phyloP scores from a whole-genome alignment of 2,113 vertebrate genomes.

The Paradoxurus hermaphroditus region DNA sequence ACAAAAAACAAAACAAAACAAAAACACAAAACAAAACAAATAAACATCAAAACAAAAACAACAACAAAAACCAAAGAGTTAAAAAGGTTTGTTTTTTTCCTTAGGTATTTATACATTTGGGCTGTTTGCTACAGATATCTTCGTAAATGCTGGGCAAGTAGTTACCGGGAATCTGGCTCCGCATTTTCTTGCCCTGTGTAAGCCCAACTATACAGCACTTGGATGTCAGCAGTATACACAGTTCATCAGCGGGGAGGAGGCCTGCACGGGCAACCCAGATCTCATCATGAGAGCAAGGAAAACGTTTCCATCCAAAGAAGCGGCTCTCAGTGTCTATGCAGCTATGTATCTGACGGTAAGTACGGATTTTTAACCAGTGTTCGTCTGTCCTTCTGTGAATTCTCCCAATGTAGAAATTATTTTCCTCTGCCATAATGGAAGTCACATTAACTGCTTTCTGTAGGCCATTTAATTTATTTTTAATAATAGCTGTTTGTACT shows the following conservation, averaged over 20 bases:
- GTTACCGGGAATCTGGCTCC: conserved; percentile 98
- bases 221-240: conserved; percentile 96
- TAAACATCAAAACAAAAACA: too few relatives aligned
- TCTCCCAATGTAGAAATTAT: not conserved
- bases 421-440: not conserved
- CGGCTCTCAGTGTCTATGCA: conserved; percentile 94
- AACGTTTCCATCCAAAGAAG: conserved; percentile 99
- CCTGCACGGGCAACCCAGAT: conserved; percentile 95
- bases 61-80: not conserved
- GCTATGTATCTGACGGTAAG: conserved; percentile 98
- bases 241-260: conserved; percentile 95
- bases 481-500: not conserved
- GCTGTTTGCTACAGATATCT: conserved; percentile 98
- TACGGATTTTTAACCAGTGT: conserved; percentile 34
- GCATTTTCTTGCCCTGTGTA: conserved; percentile 97
- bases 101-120: conserved; percentile 98
- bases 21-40: not conserved
- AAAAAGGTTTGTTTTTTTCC: conserved; percentile 74
- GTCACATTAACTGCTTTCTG: not conserved
- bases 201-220: conserved; percentile 97
- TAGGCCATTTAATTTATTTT: not conserved
- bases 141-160: conserved; percentile 98
- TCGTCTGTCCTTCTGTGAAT: not conserved
- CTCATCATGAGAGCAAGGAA: conserved; percentile 94
- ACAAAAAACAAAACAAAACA: not conserved